A percentile compares a stretch with the other conserved stretches of the same genome.
Evolutionary conservation across 2,797 vertebrate species (phyloP).

Genomic region (Megaceryle alcyon): DNA sequence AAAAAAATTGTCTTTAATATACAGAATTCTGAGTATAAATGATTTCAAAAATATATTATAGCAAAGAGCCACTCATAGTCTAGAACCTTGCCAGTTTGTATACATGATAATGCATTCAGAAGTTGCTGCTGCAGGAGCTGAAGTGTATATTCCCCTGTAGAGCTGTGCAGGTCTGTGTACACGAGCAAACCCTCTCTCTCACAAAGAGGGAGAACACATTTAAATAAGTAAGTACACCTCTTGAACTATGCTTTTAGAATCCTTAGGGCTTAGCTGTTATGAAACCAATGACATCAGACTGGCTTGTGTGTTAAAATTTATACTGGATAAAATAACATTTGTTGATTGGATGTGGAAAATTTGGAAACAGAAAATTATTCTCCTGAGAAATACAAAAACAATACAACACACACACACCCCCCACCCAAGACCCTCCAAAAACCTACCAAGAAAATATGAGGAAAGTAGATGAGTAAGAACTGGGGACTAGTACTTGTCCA

Average conservation of each 20-base stretch:
- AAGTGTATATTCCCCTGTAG: neutral
- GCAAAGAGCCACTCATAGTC: neutral
- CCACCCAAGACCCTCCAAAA: neutral
- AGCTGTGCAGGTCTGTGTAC: neutral
- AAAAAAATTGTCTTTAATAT: neutral
- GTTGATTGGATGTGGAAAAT: slow-evolving; percentile 2
- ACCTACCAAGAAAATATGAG: neutral
- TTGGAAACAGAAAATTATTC: neutral
- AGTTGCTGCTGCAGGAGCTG: neutral
- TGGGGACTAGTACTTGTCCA: neutral
- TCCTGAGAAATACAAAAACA: slow-evolving; percentile 11
- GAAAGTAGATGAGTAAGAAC: neutral
- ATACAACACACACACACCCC: neutral
- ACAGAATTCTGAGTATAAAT: neutral
- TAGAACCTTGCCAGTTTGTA: neutral
- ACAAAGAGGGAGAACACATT: neutral
- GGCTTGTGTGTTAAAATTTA: neutral
- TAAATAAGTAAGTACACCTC: neutral
- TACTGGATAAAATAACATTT: neutral
- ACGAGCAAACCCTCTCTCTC: neutral
- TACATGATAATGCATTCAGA: neutral
- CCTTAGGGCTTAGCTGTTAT: neutral
- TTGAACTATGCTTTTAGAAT: neutral
- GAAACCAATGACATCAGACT: neutral
- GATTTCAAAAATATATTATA: neutral